These are phyloP conservation scores for Lepidochrysops patricia DNA, from an alignment of 2,888 invertebrate species.

Conservation along the genomic window DNA sequence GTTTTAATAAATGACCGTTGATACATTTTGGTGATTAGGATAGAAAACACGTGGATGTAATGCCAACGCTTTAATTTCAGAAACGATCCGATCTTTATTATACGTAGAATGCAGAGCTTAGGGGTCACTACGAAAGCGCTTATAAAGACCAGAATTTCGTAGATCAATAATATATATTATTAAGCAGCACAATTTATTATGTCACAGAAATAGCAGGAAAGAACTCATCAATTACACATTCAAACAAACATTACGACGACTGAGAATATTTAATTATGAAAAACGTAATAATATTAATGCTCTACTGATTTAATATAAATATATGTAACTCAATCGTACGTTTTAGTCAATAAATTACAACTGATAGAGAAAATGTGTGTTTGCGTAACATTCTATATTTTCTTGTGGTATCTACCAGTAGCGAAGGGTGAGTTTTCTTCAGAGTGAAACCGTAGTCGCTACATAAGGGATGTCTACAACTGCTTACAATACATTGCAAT, in stretches of 20 bases:
- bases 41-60: neutral
- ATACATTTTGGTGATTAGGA: neutral
- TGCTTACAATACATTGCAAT: no score
- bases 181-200: neutral
- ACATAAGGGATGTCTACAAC: no score
- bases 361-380: neutral
- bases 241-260: slow-evolving; percentile 10
- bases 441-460: no score
- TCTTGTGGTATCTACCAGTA: no score
- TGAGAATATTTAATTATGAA: neutral
- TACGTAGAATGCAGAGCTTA: no score
- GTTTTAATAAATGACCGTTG: slow-evolving; percentile 2
- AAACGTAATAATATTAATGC: neutral
- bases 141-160: no score
- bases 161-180: no score
- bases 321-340: neutral
- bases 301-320: neutral
- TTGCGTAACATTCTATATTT: neutral
- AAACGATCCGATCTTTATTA: no score
- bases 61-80: neutral
- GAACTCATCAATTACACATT: neutral
- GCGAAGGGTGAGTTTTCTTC: no score
- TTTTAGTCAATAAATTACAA: slow-evolving; percentile 4
- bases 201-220: neutral
- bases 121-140: neutral